These are phyloP conservation scores for Drosophila ogumai DNA, from an alignment of 1,140 invertebrate species.

Conservation along the genomic window DNA sequence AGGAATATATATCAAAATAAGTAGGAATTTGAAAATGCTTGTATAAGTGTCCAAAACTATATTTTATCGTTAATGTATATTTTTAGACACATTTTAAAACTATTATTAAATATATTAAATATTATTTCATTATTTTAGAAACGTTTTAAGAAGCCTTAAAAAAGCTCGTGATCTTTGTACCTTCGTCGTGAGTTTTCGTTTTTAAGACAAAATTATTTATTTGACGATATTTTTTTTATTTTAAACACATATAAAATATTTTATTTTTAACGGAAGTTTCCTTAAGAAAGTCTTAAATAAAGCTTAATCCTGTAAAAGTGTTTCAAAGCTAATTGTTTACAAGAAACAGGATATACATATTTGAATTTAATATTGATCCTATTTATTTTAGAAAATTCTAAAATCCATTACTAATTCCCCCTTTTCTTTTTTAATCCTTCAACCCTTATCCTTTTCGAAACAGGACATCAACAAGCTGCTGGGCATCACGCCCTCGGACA, in stretches of 20 bases:
- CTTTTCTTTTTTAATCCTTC: not conserved
- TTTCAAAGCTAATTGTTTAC: not conserved
- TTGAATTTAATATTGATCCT: too few species aligned
- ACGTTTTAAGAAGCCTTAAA: too few species aligned
- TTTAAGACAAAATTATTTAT: too few species aligned
- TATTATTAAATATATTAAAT: too few species aligned
- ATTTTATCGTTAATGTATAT: not conserved
- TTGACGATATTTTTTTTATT: too few species aligned
- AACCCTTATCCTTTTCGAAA: not conserved
- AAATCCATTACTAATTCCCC: not conserved
- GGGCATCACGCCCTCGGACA: constrained; percentile 96
- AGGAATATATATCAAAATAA: not conserved
- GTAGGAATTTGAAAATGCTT: not conserved
- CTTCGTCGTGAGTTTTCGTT: too few species aligned
- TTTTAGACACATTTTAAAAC: not conserved
- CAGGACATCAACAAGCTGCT: constrained; percentile 94
- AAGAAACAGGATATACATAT: not conserved
- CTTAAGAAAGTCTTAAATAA: not conserved
- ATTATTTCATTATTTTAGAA: too few species aligned
- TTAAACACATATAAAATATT: too few species aligned
- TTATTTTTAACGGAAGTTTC: too few species aligned
- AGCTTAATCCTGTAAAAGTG: not conserved
- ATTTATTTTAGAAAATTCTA: too few species aligned
- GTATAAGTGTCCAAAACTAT: not conserved
- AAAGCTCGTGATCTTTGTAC: too few species aligned